These are phyloP conservation scores for Crocuta crocuta DNA, from an alignment of 2,113 vertebrate genomes.

Conservation along the genomic window DNA sequence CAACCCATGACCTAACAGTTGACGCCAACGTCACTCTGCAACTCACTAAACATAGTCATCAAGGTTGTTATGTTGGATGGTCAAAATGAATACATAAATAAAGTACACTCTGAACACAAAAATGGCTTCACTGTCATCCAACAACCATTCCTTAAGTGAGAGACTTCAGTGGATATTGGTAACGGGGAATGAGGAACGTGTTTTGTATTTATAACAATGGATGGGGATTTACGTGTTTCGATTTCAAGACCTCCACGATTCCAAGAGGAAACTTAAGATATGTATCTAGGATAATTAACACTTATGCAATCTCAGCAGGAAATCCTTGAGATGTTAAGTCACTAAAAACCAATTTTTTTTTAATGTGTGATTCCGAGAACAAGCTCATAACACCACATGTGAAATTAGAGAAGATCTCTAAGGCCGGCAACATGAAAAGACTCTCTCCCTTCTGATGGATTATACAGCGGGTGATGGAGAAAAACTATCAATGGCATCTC, in stretches of 20 bases:
- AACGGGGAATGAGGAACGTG: background rate
- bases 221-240: background rate
- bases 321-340: background rate
- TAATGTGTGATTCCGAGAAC: background rate
- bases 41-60: background rate
- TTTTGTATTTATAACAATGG: background rate
- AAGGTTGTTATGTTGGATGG: background rate
- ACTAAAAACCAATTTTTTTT: background rate
- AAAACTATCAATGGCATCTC: background rate
- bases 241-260: background rate
- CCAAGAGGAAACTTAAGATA: background rate
- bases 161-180: background rate
- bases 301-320: background rate
- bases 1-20: background rate
- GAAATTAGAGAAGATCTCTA: background rate
- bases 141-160: background rate
- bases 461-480: background rate
- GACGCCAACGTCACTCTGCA: background rate
- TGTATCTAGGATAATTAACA: background rate
- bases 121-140: background rate
- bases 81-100: constrained; percentile 16
- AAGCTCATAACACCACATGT: background rate
- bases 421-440: background rate
- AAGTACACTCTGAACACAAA: background rate
- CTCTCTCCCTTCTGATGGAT: background rate